Evolutionary conservation across 2,113 vertebrate genomes (phyloP).

Genomic region (Petrocephalus microphthalmus): DNA sequence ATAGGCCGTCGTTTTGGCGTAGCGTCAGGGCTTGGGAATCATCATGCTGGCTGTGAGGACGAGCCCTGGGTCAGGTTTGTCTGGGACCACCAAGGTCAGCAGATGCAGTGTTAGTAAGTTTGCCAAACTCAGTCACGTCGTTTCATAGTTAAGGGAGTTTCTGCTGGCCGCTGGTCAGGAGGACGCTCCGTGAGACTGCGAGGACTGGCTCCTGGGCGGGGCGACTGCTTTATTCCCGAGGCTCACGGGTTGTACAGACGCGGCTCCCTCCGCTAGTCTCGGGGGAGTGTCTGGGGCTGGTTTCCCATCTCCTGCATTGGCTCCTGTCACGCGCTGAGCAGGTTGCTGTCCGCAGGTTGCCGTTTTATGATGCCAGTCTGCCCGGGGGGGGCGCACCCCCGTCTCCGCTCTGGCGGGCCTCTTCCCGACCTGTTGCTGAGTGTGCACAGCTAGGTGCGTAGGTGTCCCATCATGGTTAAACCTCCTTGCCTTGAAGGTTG

Average conservation of each 20-base stretch:
- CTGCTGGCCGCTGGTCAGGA: not conserved
- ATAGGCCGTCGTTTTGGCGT: not conserved
- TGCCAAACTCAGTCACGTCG: not conserved
- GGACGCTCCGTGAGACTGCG: not conserved
- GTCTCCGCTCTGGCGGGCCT: not conserved
- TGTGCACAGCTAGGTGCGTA: not conserved
- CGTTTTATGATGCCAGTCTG: not conserved
- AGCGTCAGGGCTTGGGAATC: not conserved
- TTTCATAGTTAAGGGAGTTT: not conserved
- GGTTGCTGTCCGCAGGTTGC: constrained; percentile 39
- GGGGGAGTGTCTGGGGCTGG: not conserved
- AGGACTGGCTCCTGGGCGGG: not conserved
- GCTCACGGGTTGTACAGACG: not conserved
- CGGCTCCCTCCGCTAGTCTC: not conserved
- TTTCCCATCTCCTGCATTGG: not conserved
- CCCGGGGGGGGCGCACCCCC: not conserved
- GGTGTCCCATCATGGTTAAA: not conserved
- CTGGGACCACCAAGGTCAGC: not conserved
- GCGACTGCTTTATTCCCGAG: too few relatives aligned
- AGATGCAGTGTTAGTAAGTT: not conserved
- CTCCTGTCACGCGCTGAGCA: constrained; percentile 57
- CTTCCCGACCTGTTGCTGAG: not conserved
- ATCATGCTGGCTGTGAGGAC: not conserved
- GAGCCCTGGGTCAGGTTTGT: not conserved
- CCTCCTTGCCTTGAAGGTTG: not conserved